Percentiles rank a stretch among this genome's conserved stretches.
Evolutionary conservation across 2,113 vertebrate species (phyloP).

Genomic region (Uropsilus gracilis): DNA sequence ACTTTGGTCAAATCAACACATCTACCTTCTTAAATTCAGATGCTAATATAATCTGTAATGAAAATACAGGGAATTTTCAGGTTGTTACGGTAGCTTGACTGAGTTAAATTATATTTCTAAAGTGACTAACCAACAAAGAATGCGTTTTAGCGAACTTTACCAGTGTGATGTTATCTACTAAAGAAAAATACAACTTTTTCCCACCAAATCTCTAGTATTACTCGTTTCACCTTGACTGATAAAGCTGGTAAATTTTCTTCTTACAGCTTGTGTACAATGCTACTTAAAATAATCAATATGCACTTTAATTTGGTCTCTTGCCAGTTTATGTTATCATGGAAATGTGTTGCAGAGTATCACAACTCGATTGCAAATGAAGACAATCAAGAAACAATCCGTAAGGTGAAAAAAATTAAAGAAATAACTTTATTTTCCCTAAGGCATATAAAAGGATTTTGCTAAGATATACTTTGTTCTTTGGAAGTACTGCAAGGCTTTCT

Average conservation of each 20-base stretch:
- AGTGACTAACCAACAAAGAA: background rate
- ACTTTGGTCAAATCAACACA: background rate
- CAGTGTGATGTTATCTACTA: background rate
- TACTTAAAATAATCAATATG: constrained; percentile 11
- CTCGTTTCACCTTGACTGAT: background rate
- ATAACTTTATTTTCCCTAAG: background rate
- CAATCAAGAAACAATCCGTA: background rate
- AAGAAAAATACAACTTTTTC: background rate
- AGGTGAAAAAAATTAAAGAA: background rate
- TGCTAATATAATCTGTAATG: background rate
- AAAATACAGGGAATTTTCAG: background rate
- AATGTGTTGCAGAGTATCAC: background rate
- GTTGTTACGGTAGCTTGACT: background rate
- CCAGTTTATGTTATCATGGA: background rate
- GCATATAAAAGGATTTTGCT: background rate
- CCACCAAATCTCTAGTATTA: background rate
- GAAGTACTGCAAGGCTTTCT: background rate
- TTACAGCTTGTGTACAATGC: background rate
- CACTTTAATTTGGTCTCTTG: background rate
- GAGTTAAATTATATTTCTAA: background rate
- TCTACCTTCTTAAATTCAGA: background rate
- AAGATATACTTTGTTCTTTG: background rate
- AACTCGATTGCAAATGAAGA: constrained; percentile 34
- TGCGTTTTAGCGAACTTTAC: background rate
- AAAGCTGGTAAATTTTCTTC: background rate